Evolutionary conservation across 1,140 invertebrate genomes (phyloP).

Genomic region (Popillia japonica): DNA sequence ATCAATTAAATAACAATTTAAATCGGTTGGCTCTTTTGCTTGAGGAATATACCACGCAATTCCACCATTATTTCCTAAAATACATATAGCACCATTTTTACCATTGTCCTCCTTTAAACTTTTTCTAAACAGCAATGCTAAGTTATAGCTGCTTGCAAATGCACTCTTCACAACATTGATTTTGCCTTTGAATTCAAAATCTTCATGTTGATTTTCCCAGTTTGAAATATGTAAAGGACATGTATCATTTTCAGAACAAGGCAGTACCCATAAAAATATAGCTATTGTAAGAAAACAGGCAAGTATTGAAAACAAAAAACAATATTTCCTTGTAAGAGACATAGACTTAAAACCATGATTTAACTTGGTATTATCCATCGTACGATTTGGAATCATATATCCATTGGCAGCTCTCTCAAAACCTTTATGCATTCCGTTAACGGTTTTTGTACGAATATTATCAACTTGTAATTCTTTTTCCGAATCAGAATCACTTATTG

Average conservation of each 20-base stretch:
- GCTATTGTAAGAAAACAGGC: slow-evolving; percentile 74
- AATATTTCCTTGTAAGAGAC: slow-evolving; percentile 68
- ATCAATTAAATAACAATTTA: slow-evolving; percentile 76
- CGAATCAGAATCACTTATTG: slow-evolving; percentile 76
- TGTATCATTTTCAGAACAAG: slow-evolving; percentile 71
- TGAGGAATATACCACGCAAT: slow-evolving; percentile 72
- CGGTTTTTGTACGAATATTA: slow-evolving; percentile 50
- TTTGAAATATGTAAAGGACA: slow-evolving; percentile 70
- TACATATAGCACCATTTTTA: slow-evolving; percentile 64
- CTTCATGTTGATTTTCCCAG: slow-evolving; percentile 76
- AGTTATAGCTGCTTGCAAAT: slow-evolving; percentile 68
- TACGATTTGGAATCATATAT: slow-evolving; percentile 20
- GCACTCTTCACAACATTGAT: slow-evolving; percentile 73
- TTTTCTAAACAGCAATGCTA: slow-evolving; percentile 75
- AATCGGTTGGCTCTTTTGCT: slow-evolving; percentile 69
- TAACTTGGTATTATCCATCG: slow-evolving; percentile 40
- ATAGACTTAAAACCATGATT: slow-evolving; percentile 61
- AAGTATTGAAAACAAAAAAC: slow-evolving; percentile 72
- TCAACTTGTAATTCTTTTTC: slow-evolving; percentile 70
- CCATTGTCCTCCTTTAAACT: slow-evolving; percentile 65
- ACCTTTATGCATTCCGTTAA: slow-evolving; percentile 45
- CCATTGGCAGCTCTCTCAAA: slow-evolving; percentile 40
- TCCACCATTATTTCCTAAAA: slow-evolving; percentile 70
- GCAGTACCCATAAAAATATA: slow-evolving; percentile 78
- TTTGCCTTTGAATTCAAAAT: slow-evolving; percentile 75